These are phyloP conservation scores for Xiphydria camelus DNA, from an alignment of 2,888 invertebrate species.

Conservation along the genomic window DNA sequence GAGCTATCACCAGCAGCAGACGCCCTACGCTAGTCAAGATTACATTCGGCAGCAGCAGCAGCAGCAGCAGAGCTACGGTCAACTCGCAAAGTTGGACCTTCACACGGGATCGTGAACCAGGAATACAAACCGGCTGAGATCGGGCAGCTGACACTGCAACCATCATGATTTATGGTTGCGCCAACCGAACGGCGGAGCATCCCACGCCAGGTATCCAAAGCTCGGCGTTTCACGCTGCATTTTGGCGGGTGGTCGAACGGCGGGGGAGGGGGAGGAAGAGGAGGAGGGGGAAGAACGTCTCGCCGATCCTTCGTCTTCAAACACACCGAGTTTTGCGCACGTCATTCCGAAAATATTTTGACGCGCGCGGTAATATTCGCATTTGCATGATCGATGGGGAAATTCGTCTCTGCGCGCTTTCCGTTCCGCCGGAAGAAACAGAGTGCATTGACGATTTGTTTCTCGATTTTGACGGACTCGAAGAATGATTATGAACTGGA, in stretches of 20 bases:
- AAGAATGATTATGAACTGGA: too few relatives aligned
- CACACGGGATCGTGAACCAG: constrained; percentile 37
- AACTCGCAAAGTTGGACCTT: constrained; percentile 33
- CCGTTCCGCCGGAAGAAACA: too few relatives aligned
- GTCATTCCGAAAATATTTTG: constrained; percentile 49
- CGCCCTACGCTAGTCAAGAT: constrained; percentile 24
- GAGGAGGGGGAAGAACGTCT: constrained; percentile 14
- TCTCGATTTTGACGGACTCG: too few relatives aligned
- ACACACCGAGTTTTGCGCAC: constrained; percentile 24
- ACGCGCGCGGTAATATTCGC: constrained; percentile 34
- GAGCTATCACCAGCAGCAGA: constrained; percentile 29
- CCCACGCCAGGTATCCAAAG: constrained; percentile 45
- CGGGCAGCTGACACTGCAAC: constrained; percentile 47
- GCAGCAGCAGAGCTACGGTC: constrained; percentile 27
- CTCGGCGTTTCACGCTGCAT: constrained; percentile 31
- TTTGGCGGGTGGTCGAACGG: constrained; percentile 25
- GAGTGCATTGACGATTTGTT: too few relatives aligned
- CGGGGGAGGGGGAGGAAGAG: too few relatives aligned
- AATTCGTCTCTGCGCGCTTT: too few relatives aligned
- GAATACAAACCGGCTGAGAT: constrained; percentile 32
- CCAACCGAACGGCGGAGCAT: constrained; percentile 41
- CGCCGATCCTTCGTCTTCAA: constrained; percentile 16
- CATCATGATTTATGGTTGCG: constrained; percentile 49
- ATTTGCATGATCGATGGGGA: constrained; percentile 3
- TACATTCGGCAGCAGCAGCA: constrained; percentile 32